phyloP scores from a whole-genome alignment of 2,888 invertebrate species.

The Cosmia pyralina region DNA sequence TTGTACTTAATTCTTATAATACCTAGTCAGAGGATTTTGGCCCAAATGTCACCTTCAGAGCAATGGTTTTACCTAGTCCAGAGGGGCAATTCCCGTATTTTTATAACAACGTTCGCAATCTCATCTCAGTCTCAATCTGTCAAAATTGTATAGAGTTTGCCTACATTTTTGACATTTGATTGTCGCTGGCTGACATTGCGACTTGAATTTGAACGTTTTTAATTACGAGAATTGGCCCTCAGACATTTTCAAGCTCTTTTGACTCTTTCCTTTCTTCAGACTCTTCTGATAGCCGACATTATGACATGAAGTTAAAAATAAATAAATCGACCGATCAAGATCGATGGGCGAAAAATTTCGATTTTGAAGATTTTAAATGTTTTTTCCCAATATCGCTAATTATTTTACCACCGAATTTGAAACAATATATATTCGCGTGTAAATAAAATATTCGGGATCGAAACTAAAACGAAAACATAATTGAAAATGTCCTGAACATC shows the following conservation, averaged over 20 bases:
- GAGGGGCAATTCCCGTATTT: no score
- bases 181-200: no score
- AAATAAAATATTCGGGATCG: background rate
- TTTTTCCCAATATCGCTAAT: background rate
- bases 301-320: background rate
- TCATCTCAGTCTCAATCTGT: no score
- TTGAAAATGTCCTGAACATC: background rate
- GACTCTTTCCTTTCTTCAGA: no score
- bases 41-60: background rate
- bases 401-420: background rate
- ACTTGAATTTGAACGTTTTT: no score
- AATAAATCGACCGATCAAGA: background rate
- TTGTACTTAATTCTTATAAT: background rate
- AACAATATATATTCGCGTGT: background rate
- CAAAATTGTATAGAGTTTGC: no score
- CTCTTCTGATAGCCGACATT: background rate
- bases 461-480: background rate
- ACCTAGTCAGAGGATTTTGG: background rate
- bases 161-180: no score
- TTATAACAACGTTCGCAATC: no score
- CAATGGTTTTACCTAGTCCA: background rate
- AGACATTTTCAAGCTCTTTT: background rate
- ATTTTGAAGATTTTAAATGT: background rate
- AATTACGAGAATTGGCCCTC: no score
- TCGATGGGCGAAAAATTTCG: background rate